phyloP scores from a whole-genome alignment of 2,797 vertebrate species.

The Acropternis orthonyx region DNA sequence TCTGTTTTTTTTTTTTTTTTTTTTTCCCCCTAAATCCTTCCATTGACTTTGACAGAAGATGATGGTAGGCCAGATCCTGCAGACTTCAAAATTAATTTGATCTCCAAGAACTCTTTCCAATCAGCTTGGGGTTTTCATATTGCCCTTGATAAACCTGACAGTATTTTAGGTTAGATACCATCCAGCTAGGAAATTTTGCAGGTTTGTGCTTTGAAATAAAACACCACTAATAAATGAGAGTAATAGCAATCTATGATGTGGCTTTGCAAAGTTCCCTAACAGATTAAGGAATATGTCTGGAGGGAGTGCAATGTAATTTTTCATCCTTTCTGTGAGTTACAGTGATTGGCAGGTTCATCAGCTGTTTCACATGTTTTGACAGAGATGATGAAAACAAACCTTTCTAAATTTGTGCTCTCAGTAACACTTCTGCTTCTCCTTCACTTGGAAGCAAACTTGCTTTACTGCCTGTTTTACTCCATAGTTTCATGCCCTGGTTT shows the following conservation, averaged over 20 bases:
- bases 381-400: not conserved
- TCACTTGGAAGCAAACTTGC: not conserved
- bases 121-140: not conserved
- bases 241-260: not conserved
- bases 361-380: not conserved
- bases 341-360: not conserved
- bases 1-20: too few species aligned
- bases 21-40: not conserved
- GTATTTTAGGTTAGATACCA: constrained; percentile 9
- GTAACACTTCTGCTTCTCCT: not conserved
- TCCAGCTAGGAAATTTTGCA: not conserved
- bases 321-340: not conserved
- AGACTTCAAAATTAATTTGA: constrained; percentile 2
- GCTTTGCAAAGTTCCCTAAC: not conserved
- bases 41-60: not conserved
- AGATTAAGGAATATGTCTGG: not conserved
- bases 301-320: not conserved
- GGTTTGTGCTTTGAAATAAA: constrained; percentile 12
- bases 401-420: not conserved
- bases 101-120: not conserved
- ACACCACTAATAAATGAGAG: not conserved
- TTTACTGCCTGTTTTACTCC: not conserved
- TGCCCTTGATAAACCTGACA: not conserved
- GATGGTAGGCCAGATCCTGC: not conserved
- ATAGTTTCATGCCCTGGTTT: not conserved